Evolutionary conservation across 2,888 invertebrate species (phyloP), one percentile per base, ranked within the genome.

Genomic region (Lasioglossum lativentre): DNA sequence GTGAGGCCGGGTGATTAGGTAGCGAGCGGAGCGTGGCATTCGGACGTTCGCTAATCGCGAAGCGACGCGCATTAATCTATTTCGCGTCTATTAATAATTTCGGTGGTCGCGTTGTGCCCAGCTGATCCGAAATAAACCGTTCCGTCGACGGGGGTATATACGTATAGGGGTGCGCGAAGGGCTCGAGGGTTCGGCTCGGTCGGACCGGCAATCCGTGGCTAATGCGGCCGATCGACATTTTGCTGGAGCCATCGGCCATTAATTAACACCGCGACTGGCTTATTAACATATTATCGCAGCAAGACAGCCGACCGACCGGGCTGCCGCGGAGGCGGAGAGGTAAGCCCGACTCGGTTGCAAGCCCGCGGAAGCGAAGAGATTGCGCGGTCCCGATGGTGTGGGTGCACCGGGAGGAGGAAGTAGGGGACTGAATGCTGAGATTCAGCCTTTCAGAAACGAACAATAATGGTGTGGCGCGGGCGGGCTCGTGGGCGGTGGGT

Each of bases 211-310:
- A 84, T 83, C 82, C 78, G 80, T 83, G 84, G 87, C 88, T 89
- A 90, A 88, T 85, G 86, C 81, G 68, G 66, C 77, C 88, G 88
- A 92, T 93, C 91, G 92, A 90, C 88, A 83, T 85, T 80, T 74
- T 75, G 86, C 78, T 83, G 81, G 78, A 70, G 88, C 72, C 84
- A 83, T 71, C 78, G 85, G 83, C 91, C 90, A 92, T 93, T 92
- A 93, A 93, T 93, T 93, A 94, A 92, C 91, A 92, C 92, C 88
- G 88, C 88, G 88, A 92, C 88, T 88, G 89, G 89, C 89, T 91
- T 90, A 93, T 94, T 93, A 93, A 91, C 93, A 93, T 93, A 93
- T 93, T 93, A 93, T 94, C 93, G 92, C 90, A 78, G 88, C 85
- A 88, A 92, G 90, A 87, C 93, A 93, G 92, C 83, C 91, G 80